phyloP scores from a whole-genome alignment of 2,888 invertebrate species.

The Seira ritae region DNA sequence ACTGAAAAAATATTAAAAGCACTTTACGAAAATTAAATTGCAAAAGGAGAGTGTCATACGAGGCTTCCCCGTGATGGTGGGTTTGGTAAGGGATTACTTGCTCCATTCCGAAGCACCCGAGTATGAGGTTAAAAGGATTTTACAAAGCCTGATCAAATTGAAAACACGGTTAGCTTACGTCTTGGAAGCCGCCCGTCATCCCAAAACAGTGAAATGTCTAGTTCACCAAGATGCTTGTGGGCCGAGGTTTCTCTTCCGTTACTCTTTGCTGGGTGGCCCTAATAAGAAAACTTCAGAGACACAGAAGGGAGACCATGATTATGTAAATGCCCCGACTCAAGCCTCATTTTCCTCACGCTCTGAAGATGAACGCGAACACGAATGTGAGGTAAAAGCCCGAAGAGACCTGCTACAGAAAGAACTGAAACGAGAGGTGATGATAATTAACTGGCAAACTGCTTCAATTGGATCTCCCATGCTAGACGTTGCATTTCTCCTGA shows the following conservation, averaged over 20 bases:
- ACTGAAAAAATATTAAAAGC: neutral
- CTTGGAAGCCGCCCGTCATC: constrained; percentile 26
- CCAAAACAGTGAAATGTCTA: constrained; percentile 35
- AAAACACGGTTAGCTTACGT: constrained; percentile 25
- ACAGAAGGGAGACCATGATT: neutral
- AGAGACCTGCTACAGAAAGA: constrained; percentile 26
- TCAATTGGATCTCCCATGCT: constrained; percentile 58
- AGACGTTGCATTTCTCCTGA: constrained; percentile 57
- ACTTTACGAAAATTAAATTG: neutral
- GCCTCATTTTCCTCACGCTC: neutral
- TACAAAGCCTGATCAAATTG: constrained; percentile 30
- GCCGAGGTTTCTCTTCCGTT: constrained; percentile 43
- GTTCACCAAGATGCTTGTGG: constrained; percentile 41
- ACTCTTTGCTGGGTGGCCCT: constrained; percentile 6
- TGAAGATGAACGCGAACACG: neutral
- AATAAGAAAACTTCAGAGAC: neutral
- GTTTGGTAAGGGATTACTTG: constrained; percentile 35
- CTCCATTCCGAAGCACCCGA: neutral
- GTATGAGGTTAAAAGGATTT: constrained; percentile 10
- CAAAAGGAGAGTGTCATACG: constrained; percentile 29
- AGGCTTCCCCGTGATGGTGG: constrained; percentile 36
- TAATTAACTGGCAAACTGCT: constrained; percentile 54
- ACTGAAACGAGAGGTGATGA: constrained; percentile 47
- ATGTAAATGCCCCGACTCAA: too few species aligned
- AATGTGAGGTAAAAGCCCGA: neutral